phyloP scores from a whole-genome alignment of 1,140 invertebrate species.

The Sitodiplosis mosellana region DNA sequence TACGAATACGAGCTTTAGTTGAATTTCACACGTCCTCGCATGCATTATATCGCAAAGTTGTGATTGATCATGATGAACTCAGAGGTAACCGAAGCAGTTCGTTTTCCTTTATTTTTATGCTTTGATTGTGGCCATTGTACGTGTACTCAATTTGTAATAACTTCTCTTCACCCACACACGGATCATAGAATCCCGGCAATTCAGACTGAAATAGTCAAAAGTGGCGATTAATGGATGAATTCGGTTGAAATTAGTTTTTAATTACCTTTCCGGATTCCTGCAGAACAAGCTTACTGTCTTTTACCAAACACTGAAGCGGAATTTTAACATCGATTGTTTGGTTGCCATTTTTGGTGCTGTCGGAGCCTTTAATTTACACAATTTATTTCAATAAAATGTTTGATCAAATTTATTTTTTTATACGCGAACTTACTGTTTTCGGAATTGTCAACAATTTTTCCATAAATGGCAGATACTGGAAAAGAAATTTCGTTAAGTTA shows the following conservation, averaged over 20 bases:
- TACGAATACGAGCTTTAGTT: too few species aligned
- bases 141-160: conserved; percentile 70
- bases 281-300: conserved; percentile 71
- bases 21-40: too few species aligned
- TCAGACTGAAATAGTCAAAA: conserved; percentile 47
- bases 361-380: conserved; percentile 14
- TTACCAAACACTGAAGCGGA: conserved; percentile 83
- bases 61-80: background rate
- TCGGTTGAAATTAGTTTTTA: conserved; percentile 2
- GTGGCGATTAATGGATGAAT: background rate
- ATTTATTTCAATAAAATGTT: too few species aligned
- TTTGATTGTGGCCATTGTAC: conserved; percentile 59
- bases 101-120: conserved; percentile 60
- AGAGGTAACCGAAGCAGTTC: conserved; percentile 61
- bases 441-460: conserved; percentile 34
- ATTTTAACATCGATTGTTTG: conserved; percentile 77
- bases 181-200: conserved; percentile 92
- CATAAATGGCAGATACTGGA: conserved; percentile 70
- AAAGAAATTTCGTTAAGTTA: too few species aligned
- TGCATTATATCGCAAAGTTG: too few species aligned
- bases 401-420: too few species aligned
- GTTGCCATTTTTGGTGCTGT: conserved; percentile 16
- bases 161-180: conserved; percentile 86
- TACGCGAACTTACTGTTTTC: conserved; percentile 7
- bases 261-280: conserved; percentile 72